Evolutionary conservation across 1,140 invertebrate genomes (phyloP), one percentile per base, ranked within the genome.

Genomic region (Drosophila lacteicornis): DNA sequence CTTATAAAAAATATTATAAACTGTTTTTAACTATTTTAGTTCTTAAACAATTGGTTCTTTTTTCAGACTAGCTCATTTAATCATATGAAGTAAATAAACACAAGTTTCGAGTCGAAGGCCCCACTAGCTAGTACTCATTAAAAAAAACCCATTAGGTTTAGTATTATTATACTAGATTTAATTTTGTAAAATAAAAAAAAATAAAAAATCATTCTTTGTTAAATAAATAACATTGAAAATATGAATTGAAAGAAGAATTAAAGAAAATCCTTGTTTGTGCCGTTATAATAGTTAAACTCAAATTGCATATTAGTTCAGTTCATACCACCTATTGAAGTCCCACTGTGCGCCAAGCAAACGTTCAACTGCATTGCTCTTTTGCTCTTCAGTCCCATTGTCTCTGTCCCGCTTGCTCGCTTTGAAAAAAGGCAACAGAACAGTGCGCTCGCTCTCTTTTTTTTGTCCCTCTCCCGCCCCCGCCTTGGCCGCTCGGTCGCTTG

Each of bases 331-430:
- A 13, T 15, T 19, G 61, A 62, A 0, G 15, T 30, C 5, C 22
- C 82, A 86, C 66, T 75, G 82, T 87, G 17, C 22, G n/a, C 17
- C n/a, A 36, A 15, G 19, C 33, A 50, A 49, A 40, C 33, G n/a
- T 51, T 53, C 46, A 75, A 79, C 49, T 87, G 84, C 85, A 88
- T 66, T 80, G 61, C 38, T 36, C 50, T 55, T 75, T 46, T 67
- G 60, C 57, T 49, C 55, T 76, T 47, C 25, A 15, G 17, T 49
- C 30, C 51, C 27, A 46, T 49, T 60, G 17, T 43, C 50, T 61
- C 53, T 70, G 42, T 40, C 60, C 43, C 51, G 56, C 46, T 77
- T 56, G 43, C 55, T 55, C 67, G 38, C 50, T 58, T 56, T 40
- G 65, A 73, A 62, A 71, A 50, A 55, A 59, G 42, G 43, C 15